Percentiles rank a stretch among this genome's conserved stretches.
These are phyloP conservation scores for Vollenhovia emeryi DNA, from an alignment of 1,140 invertebrate species.

Conservation along the genomic window DNA sequence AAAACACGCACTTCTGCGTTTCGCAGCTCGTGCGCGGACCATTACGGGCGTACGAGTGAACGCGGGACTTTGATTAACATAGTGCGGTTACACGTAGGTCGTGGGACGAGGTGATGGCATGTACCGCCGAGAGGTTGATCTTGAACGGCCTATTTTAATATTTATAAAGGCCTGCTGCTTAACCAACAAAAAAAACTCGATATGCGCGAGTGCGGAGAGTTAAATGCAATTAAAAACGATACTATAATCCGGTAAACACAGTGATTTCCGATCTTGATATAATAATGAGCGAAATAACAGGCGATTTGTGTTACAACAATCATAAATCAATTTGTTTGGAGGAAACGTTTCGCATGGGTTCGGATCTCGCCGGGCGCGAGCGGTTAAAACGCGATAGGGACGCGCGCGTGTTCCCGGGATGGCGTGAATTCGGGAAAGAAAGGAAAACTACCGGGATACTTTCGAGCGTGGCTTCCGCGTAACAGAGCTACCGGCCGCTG, in stretches of 20 bases:
- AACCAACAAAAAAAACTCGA: not conserved
- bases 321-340: conserved; percentile 1
- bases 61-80: not conserved
- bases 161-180: not conserved
- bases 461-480: conserved; percentile 75
- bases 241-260: not conserved
- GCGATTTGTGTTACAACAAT: not conserved
- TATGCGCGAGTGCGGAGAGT: not conserved
- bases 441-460: conserved; percentile 1
- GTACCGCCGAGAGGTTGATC: conserved; percentile 3
- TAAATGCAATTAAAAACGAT: not conserved
- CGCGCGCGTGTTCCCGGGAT: not conserved
- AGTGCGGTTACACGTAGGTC: not conserved
- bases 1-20: not conserved
- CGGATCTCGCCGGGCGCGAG: not conserved
- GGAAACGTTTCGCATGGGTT: not conserved
- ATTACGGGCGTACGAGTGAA: not conserved
- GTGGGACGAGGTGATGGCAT: not conserved
- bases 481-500: conserved; percentile 75
- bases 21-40: not conserved
- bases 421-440: conserved; percentile 41
- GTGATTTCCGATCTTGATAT: not conserved
- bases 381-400: not conserved
- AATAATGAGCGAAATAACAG: not conserved
- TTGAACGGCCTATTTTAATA: conserved; percentile 35